Evolutionary conservation across 2,888 invertebrate genomes (phyloP), one percentile per base, ranked within the genome.

Genomic region (Tachina lurida): DNA sequence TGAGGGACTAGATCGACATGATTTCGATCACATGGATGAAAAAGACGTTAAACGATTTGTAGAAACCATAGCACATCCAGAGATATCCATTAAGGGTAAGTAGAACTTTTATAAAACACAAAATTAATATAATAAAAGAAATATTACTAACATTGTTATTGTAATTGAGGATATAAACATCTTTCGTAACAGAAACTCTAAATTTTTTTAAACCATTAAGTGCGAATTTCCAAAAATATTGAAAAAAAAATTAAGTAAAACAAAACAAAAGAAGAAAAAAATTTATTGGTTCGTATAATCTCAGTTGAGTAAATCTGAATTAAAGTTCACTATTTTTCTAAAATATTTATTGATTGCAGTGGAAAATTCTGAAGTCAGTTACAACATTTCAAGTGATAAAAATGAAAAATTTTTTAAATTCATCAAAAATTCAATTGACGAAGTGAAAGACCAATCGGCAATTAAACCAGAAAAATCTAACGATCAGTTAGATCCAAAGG

Each of bases 201-300:
- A 82, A 74, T 74, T 78, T 74, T 81, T 84, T 70, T 65, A 31
- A 68, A 58, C 31, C 70, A 81, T 58, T 70, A 70, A 84, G 84
- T 84, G 84, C 65, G 10, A 67, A 63, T 54, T 71, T 79, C 56
- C 58, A 78, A 67, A 63, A 75, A 73, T 60, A 60, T 43, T 54
- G 5, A 54, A 63, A 41, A 60, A 22, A 79, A 75, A 70, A 67
- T n/a, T n/a, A n/a, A n/a, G 68, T 19, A 22, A 31, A 65, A 68
- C 10, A 79, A 78, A 31, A 49, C 58, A 79, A 79, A 73, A 65
- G 74, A 79, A 65, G 63, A 84, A 75, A 75, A 80, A 84, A 75
- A 79, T 67, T 78, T 83, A 78, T 86, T 82, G 86, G 86, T 86
- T 86, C 86, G 86, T 86, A 86, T 86, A 73, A 78, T 65, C 45